Evolutionary conservation across 2,797 vertebrate genomes (phyloP), one percentile per base, ranked within the genome.

Genomic region (Columba guinea): DNA sequence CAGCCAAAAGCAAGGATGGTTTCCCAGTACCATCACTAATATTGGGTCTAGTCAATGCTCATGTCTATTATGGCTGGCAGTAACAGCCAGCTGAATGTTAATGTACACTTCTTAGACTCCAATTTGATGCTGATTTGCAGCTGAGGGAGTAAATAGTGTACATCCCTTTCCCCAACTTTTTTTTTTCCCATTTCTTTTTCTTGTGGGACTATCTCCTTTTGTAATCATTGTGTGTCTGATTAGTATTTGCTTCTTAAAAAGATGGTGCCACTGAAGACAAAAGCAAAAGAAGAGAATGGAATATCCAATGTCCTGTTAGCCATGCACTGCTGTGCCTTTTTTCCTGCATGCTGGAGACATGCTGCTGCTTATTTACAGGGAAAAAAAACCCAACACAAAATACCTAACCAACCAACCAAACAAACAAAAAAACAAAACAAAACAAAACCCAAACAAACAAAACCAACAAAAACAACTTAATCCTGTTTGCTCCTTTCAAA

Each of bases 1-100:
- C 98, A 97, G 97, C 97, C 97, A 97, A 97, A 97, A 98, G 97
- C 97, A 97, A 97, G 97, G 96, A 97, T 76, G 84, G 94, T 95
- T 97, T 98, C 97, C 96, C 95, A 94, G 96, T 96, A 97, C 98
- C 96, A 97, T 96, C 97, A 90, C 97, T 98, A 97, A 98, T 97
- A 98, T 78, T 97, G 97, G 98, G 97, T 96, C 97, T 98, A 98
- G 97, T 97, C 97, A 96, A 95, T 89, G 97, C 89, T 96, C 58
- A 1, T 95, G 95, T 97, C 96, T 97, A 95, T 97, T 97, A 97
- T 35, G 67, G 94, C 96, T 97, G 37, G 6, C 89, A 91, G 94
- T 73, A 95, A 74, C 95, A 95, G 96, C 93, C 90, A 32, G 88
- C 88, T 94, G 94, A 94, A 97, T 95, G 73, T 76, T 91, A 96